Percentiles rank a stretch among this genome's conserved stretches.
These are phyloP conservation scores for Aplysina aerophoba DNA, from an alignment of 37 sponge, comb jelly and placozoan genomes.

Conservation along the genomic window DNA sequence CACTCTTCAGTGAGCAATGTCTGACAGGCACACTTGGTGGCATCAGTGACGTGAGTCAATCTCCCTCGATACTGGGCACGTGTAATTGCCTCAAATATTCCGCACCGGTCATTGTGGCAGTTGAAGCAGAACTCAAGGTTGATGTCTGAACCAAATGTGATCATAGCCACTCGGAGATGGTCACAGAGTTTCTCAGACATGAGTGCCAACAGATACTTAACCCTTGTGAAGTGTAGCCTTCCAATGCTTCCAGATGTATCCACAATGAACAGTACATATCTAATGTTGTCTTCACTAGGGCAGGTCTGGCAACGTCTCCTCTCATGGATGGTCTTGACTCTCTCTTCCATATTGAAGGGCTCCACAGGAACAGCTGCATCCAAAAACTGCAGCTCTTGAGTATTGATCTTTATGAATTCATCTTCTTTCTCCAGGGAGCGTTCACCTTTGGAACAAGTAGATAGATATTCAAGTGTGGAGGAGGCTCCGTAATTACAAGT, in stretches of 20 bases:
- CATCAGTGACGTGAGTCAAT: constrained; percentile 26
- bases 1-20: constrained; percentile 13
- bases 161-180: not conserved
- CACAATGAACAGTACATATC: constrained; percentile 9
- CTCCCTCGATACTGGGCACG: too few species aligned
- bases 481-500: too few species aligned
- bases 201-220: not conserved
- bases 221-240: not conserved
- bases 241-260: not conserved
- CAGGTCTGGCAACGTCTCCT: not conserved
- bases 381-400: not conserved
- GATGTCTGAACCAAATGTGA: not conserved
- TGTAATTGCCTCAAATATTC: too few species aligned
- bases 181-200: not conserved
- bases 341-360: constrained; percentile 18
- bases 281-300: not conserved
- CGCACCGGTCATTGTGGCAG: not conserved
- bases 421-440: too few species aligned
- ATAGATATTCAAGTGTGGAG: too few species aligned
- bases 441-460: too few species aligned
- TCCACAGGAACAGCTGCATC: not conserved
- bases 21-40: constrained; percentile 41
- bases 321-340: not conserved
- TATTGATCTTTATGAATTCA: too few species aligned
- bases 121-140: constrained; percentile 30